Evolutionary conservation across 1,140 invertebrate genomes (phyloP), one percentile per base, ranked within the genome.

Genomic region (Ruditapes philippinarum): DNA sequence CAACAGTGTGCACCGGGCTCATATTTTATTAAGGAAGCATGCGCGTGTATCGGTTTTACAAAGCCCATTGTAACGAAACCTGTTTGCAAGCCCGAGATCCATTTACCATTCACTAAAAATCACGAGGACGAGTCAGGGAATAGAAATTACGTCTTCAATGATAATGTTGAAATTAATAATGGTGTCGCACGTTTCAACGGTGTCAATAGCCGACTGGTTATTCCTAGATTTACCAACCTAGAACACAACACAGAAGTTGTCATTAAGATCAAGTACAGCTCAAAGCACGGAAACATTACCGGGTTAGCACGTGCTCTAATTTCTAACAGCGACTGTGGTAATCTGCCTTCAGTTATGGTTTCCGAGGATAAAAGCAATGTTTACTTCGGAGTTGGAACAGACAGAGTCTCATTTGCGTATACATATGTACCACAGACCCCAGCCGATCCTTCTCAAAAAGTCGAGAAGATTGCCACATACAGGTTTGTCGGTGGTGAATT

Each of bases 281-380:
- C 91, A 57, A 83, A 85, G 22, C 90, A 91, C 78, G 79, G 80
- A 1, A 73, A 60, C 5, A 36, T 62, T 25, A 45, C 17, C 2
- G 54, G 62, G 7, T 42, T 68, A 14, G 84, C 73, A 25, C 88
- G 90, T 42, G 91, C 92, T 25, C 68, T 93, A 31, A 60, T 93
- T 14, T 68, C 89, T n/a, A 93, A 93, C 74, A 91, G 88, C 19
- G 92, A 91, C 81, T 93, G 92, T 42, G 68, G 79, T 42, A 89
- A 83, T 25, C 68, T 80, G 14, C 88, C 88, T 17, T 91, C 92
- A 0, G 78, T 93, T n/a, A 87, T 88, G 76, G 65, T 93, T 19
- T 86, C 76, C 0, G 90, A 96, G 96, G 51, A 86, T 91, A 38
- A 92, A 83, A 60, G 93, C 97, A 60, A 94, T 95, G 19, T 88